These are phyloP conservation scores for Promerops cafer DNA, from an alignment of 2,113 vertebrate genomes.

Conservation along the genomic window DNA sequence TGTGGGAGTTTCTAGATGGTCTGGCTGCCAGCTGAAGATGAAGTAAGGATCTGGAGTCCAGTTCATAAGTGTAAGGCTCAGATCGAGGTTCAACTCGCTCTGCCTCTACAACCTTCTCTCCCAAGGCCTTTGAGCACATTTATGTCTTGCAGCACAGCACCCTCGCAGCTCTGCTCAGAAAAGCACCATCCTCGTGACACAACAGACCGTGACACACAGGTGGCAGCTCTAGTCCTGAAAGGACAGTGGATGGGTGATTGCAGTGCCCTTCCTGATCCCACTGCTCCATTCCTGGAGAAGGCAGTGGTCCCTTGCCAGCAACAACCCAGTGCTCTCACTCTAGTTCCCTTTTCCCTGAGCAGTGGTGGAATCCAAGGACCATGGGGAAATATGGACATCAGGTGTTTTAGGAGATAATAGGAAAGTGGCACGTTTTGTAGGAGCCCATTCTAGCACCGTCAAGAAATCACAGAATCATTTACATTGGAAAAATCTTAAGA, in stretches of 20 bases:
- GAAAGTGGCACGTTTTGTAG: neutral
- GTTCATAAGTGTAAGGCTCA: neutral
- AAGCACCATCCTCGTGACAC: neutral
- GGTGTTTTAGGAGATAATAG: neutral
- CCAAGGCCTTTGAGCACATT: neutral
- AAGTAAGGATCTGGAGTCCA: neutral
- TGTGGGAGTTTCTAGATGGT: neutral
- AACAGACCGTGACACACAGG: accelerated
- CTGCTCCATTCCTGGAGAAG: neutral
- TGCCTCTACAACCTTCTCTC: neutral
- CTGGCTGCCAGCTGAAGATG: neutral
- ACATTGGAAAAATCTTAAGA: neutral
- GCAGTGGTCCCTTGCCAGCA: neutral
- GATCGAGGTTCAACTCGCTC: neutral
- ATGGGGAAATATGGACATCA: neutral
- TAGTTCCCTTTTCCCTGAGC: neutral
- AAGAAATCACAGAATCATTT: neutral
- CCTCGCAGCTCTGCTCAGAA: neutral
- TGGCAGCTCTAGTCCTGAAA: neutral
- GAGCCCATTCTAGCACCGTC: neutral
- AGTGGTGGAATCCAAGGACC: neutral
- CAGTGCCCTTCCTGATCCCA: neutral
- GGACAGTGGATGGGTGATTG: accelerated
- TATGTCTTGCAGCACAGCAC: neutral
- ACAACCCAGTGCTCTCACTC: neutral